phyloP scores from a whole-genome alignment of 1,140 invertebrate genomes.

The Phocides pigmalion region DNA sequence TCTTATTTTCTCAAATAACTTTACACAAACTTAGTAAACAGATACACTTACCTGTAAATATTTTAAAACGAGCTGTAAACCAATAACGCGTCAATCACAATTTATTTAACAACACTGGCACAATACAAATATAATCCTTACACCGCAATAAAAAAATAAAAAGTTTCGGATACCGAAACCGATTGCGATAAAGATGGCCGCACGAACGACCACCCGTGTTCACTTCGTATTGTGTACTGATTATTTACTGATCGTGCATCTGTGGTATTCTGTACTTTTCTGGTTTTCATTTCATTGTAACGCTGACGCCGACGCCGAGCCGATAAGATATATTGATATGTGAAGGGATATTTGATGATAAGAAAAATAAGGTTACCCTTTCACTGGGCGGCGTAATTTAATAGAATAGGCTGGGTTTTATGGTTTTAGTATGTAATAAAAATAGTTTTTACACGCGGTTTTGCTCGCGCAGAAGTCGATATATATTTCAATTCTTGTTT shows the following conservation, averaged over 20 bases:
- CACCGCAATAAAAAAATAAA: not conserved
- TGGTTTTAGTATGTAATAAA: too few species aligned
- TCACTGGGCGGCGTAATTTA: too few species aligned
- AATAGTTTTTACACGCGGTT: too few species aligned
- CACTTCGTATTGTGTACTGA: slow-evolving; percentile 15
- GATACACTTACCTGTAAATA: too few species aligned
- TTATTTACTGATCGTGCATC: not conserved
- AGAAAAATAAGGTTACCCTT: not conserved
- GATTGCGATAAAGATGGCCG: slow-evolving; percentile 1
- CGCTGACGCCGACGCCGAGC: not conserved
- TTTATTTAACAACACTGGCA: slow-evolving; percentile 8
- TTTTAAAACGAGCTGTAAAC: too few species aligned
- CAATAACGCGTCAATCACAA: too few species aligned
- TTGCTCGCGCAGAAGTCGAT: too few species aligned
- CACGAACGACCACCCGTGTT: slow-evolving; percentile 5
- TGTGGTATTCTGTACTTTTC: slow-evolving; percentile 15
- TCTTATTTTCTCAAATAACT: too few species aligned
- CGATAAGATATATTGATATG: slow-evolving; percentile 21
- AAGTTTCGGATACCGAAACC: slow-evolving; percentile 10
- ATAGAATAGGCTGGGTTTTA: too few species aligned
- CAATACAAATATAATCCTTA: not conserved
- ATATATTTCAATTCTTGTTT: too few species aligned
- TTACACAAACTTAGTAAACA: too few species aligned
- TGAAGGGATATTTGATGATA: not conserved
- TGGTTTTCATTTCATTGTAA: slow-evolving; percentile 9